phyloP scores from a whole-genome alignment of 1,140 invertebrate genomes.

The Orchestia grillus region DNA sequence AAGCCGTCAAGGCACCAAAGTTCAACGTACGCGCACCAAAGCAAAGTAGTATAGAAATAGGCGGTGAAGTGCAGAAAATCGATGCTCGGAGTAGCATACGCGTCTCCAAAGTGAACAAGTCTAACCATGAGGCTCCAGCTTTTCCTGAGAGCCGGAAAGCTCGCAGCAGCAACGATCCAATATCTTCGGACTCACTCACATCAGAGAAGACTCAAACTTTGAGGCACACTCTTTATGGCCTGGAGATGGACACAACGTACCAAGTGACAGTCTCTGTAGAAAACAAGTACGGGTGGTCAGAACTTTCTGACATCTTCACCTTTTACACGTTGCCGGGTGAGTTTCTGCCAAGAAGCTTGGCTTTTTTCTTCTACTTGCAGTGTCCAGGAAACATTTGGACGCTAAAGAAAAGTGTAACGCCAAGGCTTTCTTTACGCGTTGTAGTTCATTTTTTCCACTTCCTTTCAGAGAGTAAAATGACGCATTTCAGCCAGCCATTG shows the following conservation, averaged over 20 bases:
- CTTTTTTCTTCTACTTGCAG: neutral
- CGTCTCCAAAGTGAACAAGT: neutral
- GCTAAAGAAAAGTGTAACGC: neutral
- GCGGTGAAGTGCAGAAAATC: neutral
- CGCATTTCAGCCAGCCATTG: neutral
- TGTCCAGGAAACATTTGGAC: neutral
- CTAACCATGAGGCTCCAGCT: neutral
- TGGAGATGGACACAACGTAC: conserved; percentile 19
- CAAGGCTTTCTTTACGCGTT: neutral
- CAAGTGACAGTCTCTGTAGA: conserved; percentile 78
- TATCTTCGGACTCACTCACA: conserved; percentile 15
- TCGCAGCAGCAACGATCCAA: conserved; percentile 29
- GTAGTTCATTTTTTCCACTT: neutral
- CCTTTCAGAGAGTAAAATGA: neutral
- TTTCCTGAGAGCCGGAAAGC: neutral
- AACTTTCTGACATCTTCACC: conserved; percentile 76
- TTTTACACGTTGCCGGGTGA: conserved; percentile 74
- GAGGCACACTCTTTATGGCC: conserved; percentile 20
- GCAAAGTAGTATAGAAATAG: neutral
- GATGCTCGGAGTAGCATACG: neutral
- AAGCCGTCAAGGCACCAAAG: neutral
- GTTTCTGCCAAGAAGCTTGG: neutral
- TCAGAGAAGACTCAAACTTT: conserved; percentile 46
- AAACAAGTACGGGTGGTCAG: conserved; percentile 81
- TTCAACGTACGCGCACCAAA: neutral